Conservation (phyloP, 2,113 vertebrate genomes). For the Rutilus rutilus region DNA sequence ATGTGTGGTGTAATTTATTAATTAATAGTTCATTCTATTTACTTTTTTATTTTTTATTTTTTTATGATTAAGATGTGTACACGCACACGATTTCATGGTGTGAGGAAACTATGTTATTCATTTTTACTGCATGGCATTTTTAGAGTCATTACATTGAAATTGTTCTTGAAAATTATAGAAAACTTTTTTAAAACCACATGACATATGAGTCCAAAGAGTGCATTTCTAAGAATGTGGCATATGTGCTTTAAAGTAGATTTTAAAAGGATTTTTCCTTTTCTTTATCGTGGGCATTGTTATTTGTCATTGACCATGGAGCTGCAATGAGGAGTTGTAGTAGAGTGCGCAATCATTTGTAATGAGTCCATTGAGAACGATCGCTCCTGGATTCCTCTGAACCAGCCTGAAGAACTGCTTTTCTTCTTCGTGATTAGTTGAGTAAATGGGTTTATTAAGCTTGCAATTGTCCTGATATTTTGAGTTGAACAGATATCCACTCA, state of each 20-base stretch:
- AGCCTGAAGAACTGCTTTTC: constrained; percentile 45
- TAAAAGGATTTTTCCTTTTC: neutral
- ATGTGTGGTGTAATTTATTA: neutral
- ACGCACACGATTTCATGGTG: neutral
- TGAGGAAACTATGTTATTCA: too few relatives aligned
- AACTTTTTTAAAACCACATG: too few relatives aligned
- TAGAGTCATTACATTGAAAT: neutral
- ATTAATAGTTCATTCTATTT: neutral
- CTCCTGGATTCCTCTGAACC: constrained; percentile 44
- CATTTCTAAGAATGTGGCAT: neutral
- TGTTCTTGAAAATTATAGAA: neutral
- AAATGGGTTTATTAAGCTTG: constrained; percentile 58
- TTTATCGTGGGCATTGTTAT: neutral
- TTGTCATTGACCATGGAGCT: constrained; percentile 27
- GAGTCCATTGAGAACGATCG: constrained; percentile 23
- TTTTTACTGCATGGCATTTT: too few relatives aligned
- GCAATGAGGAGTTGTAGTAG: constrained; percentile 44
- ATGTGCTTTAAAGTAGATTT: neutral
- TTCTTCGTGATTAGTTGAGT: constrained; percentile 51
- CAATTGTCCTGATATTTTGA: constrained; percentile 55
- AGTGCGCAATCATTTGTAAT: constrained; percentile 51
- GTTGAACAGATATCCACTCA: constrained; percentile 53
- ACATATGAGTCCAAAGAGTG: neutral
- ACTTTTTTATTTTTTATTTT: too few relatives aligned
- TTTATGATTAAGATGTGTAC: neutral